Evolutionary conservation across 2,888 invertebrate genomes (phyloP).

Genomic region (Tetanocera ferruginea): DNA sequence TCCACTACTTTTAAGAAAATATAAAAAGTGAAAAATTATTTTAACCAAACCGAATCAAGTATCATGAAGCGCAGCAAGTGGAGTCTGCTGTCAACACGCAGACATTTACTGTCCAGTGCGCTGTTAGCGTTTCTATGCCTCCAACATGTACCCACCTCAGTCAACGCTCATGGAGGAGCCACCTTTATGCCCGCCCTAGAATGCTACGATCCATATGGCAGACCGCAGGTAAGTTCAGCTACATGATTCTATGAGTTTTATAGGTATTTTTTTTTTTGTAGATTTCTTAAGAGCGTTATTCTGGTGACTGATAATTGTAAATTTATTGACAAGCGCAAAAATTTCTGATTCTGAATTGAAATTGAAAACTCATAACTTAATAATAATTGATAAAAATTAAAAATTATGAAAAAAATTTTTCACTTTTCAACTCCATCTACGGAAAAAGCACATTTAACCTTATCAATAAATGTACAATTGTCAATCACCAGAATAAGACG

Average conservation of each 20-base stretch:
- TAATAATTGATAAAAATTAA: too few species aligned
- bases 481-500: too few species aligned
- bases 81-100: slow-evolving; percentile 57
- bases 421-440: too few species aligned
- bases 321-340: too few species aligned
- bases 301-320: too few species aligned
- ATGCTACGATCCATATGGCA: slow-evolving; percentile 73
- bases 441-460: too few species aligned
- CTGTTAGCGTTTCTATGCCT: slow-evolving; percentile 51
- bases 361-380: too few species aligned
- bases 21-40: slow-evolving; percentile 16
- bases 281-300: too few species aligned
- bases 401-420: too few species aligned
- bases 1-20: slow-evolving; percentile 2
- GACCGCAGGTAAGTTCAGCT: slow-evolving; percentile 71
- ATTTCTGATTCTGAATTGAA: too few species aligned
- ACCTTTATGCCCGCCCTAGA: slow-evolving; percentile 68
- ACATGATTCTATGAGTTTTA: not conserved
- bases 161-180: slow-evolving; percentile 50
- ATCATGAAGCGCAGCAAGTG: slow-evolving; percentile 60
- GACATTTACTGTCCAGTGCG: slow-evolving; percentile 50
- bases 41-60: slow-evolving; percentile 21
- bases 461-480: too few species aligned
- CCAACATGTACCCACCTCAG: slow-evolving; percentile 49
- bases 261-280: too few species aligned